phyloP scores from a whole-genome alignment of 2,888 invertebrate genomes.

The Plagodis dolabraria region DNA sequence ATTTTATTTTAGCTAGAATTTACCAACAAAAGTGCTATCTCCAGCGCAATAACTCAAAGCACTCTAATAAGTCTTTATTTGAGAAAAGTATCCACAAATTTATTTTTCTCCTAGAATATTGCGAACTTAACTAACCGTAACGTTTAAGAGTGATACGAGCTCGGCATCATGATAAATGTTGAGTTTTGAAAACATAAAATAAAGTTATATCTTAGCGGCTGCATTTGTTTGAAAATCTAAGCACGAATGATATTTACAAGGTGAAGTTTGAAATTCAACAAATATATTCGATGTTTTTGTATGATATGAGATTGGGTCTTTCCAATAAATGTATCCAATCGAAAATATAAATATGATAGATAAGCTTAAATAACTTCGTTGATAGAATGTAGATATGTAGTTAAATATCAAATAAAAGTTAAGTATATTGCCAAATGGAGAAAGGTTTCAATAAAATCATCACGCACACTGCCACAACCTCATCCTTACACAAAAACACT shows the following conservation, averaged over 20 bases:
- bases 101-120: conserved; percentile 11
- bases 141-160: conserved; percentile 13
- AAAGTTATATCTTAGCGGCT: conserved; percentile 14
- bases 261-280: conserved; percentile 24
- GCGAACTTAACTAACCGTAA: conserved; percentile 26
- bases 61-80: conserved; percentile 7
- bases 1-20: no score
- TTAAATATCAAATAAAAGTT: no score
- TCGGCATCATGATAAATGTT: conserved; percentile 23
- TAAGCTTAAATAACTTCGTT: not conserved
- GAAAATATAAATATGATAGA: not conserved
- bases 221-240: conserved; percentile 21
- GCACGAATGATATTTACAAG: conserved; percentile 21
- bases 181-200: conserved; percentile 18
- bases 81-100: conserved; percentile 10
- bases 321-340: conserved; percentile 1
- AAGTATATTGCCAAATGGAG: no score
- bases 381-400: no score
- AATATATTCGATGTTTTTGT: conserved; percentile 10
- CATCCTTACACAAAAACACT: no score
- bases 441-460: no score
- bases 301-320: conserved; percentile 11
- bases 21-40: not conserved
- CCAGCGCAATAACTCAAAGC: conserved; percentile 12
- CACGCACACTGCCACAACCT: no score